These are phyloP conservation scores for Typhlomys cinereus DNA, from an alignment of 2,113 vertebrate species.

Conservation along the genomic window DNA sequence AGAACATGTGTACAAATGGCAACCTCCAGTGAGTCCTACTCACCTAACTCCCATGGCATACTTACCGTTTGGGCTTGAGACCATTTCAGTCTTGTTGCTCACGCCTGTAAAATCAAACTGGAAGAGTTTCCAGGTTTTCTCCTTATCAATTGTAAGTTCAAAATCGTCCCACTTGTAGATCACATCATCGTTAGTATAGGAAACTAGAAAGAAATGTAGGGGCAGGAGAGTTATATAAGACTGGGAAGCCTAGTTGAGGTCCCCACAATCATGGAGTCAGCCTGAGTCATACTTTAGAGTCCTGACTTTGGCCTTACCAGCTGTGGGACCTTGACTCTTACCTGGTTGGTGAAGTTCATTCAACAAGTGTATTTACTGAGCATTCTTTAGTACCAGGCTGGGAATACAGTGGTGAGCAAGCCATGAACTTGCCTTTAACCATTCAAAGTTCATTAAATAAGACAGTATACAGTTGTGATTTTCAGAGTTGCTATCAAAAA, in stretches of 20 bases:
- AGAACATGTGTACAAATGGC: not conserved
- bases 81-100: conserved; percentile 84
- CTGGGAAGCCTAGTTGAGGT: not conserved
- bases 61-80: conserved; percentile 85
- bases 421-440: not conserved
- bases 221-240: not conserved
- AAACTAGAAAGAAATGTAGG: conserved; percentile 81
- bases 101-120: conserved; percentile 88
- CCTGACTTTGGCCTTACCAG: conserved; percentile 34
- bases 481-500: conserved; percentile 15
- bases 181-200: conserved; percentile 84
- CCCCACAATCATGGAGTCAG: not conserved
- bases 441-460: not conserved
- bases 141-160: conserved; percentile 84
- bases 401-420: conserved; percentile 42
- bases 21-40: not conserved
- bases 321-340: conserved; percentile 40
- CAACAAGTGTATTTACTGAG: conserved; percentile 37
- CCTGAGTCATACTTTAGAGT: conserved; percentile 14
- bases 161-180: conserved; percentile 87
- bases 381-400: conserved; percentile 6
- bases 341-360: conserved; percentile 25
- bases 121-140: conserved; percentile 88
- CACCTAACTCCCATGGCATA: not conserved
- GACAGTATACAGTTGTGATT: not conserved